Evolutionary conservation across 2,888 invertebrate genomes (phyloP).

Genomic region (Phaonia tiefii): DNA sequence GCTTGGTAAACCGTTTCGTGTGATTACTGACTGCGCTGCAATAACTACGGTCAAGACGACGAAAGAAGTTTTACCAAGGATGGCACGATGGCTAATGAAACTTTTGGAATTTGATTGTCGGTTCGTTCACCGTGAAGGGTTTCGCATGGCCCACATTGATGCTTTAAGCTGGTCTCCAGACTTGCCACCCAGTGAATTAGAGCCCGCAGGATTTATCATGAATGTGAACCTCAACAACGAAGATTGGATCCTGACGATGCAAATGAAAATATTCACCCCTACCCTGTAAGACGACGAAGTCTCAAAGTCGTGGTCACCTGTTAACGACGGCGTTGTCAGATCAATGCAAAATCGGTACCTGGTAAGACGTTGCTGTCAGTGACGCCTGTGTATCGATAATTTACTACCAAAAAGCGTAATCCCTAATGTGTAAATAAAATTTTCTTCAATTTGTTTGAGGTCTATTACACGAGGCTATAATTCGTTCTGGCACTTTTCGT

Average conservation of each 20-base stretch:
- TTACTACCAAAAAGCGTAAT: too few species aligned
- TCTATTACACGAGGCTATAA: too few species aligned
- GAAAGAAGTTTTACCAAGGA: constrained; percentile 44
- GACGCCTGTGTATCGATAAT: too few species aligned
- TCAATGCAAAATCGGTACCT: too few species aligned
- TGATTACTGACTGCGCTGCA: constrained; percentile 22
- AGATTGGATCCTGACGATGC: background rate
- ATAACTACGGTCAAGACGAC: constrained; percentile 37
- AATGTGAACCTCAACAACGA: background rate
- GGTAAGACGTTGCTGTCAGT: too few species aligned
- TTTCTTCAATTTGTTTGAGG: too few species aligned
- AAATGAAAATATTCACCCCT: too few species aligned
- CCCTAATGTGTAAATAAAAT: too few species aligned
- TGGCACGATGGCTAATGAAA: constrained; percentile 15
- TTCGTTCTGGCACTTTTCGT: too few species aligned
- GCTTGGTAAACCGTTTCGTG: constrained; percentile 10
- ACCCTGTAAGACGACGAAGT: too few species aligned
- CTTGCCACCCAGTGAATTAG: background rate
- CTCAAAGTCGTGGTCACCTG: too few species aligned
- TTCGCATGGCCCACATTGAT: constrained; percentile 58
- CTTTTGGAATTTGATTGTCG: constrained; percentile 56
- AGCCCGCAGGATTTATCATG: background rate
- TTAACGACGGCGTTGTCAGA: too few species aligned
- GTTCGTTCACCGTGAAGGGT: constrained; percentile 41
- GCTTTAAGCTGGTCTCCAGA: constrained; percentile 52